Base-by-base conservation (phyloP, 2,888 invertebrate species). In the Gonocerus acuteangulatus region DNA sequence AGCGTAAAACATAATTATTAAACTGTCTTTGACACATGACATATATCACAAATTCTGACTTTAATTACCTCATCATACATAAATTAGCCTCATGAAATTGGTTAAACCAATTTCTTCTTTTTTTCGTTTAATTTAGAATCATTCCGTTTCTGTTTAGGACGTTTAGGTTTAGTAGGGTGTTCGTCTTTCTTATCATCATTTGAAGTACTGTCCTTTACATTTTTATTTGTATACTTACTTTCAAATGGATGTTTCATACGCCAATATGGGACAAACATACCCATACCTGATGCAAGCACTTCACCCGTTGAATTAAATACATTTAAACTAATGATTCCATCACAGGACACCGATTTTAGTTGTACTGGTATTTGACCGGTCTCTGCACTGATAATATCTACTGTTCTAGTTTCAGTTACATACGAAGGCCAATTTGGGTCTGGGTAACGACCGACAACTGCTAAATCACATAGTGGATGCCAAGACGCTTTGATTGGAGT, bases 401-500 rank as follows among this genome's bases (percentile, higher is more conserved):
- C 68, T n/a, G 71, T 70, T 9, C 74, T 65, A 3, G 74, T 73
- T 1, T 66, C 66, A 2, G 63, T 64, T 3, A 52, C 52, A 42
- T 68, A 71, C 7, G 69, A 70, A 13, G 70, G 70, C 61, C 73
- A 70, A 13, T 68, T 69, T 4, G 71, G 71, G 62, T 75, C 73
- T 13, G 76, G 76, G 67, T 75, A 76, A 2, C 76, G 70, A 0
- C 76, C 76, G 39, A 73, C 71, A 3, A 75, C 72, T 7, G 75
- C 70, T 58, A 76, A 64, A 65, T 76, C 76, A 62, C 70, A 70
- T 34, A 73, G 63, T 6, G 76, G 75, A 66, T 76, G 75, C 76
- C 76, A 77, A 1, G 70, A 68, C 3, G 76, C 76, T 74, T 74
- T 66, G 1, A 75, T 74, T 2, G 74, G 73, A 2, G 75, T 74